These are phyloP conservation scores for Lepidocyrtinus sp. DNA, from an alignment of 2,888 invertebrate genomes.

Conservation along the genomic window DNA sequence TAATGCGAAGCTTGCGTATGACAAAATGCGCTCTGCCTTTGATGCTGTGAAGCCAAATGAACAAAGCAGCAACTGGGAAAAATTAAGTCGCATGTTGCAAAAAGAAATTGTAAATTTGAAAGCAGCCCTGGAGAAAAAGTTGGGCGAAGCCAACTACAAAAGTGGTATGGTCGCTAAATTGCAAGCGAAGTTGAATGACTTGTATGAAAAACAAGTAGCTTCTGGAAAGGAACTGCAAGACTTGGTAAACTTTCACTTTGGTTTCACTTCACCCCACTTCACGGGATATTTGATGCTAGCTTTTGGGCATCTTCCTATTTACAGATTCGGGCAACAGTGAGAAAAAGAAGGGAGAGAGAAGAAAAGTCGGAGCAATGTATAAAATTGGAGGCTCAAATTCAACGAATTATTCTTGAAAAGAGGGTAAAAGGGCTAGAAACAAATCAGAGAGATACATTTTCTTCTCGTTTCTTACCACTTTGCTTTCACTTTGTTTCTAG, in stretches of 20 bases:
- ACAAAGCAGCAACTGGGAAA: constrained; percentile 67
- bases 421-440: constrained; percentile 39
- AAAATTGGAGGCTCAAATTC: constrained; percentile 65
- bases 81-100: constrained; percentile 60
- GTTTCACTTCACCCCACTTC: too few species aligned
- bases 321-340: constrained; percentile 61
- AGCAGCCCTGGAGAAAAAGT: constrained; percentile 56
- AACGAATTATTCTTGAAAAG: constrained; percentile 54
- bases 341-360: constrained; percentile 65
- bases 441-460: not conserved
- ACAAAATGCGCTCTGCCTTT: constrained; percentile 66
- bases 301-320: not conserved
- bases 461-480: not conserved
- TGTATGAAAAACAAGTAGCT: constrained; percentile 65
- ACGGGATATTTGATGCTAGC: too few species aligned
- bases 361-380: constrained; percentile 68
- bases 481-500: constrained; percentile 22
- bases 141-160: constrained; percentile 62
- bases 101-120: constrained; percentile 66
- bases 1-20: constrained; percentile 65
- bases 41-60: constrained; percentile 61
- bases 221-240: constrained; percentile 67
- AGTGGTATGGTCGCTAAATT: constrained; percentile 60
- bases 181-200: constrained; percentile 60
- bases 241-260: constrained; percentile 51